Evolutionary conservation across 35 echinoderm and acorn worm genomes (phyloP), one percentile per base, ranked within the genome.

Genomic region (Strongylocentrotus purpuratus): DNA sequence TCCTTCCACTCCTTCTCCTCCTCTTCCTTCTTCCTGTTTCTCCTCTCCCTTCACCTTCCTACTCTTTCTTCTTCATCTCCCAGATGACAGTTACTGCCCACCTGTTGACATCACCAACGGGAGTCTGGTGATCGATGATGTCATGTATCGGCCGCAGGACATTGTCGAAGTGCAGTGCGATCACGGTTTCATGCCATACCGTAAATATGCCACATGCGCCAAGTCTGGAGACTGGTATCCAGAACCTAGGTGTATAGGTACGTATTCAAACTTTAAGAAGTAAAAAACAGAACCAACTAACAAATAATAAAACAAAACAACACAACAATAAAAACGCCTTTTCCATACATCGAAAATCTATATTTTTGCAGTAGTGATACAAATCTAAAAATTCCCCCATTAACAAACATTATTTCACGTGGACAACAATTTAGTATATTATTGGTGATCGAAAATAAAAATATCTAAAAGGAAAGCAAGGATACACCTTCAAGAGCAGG

Each of bases 41-140:
- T 41, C 3, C 35, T 41, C 35, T 3, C 3, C 35, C 35, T 41
- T 41, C 35, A 41, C 35, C 35, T 41, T 41, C 35, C 35, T 41
- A 0, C 35, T 41, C 35, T 41, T 71, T 28, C 20, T 7, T 0
- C 9, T 58, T 71, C n/a, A 28, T 93, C 14, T 58, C 25, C 48
- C 46, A 93, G 91, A 93, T 93, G 91, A 93, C 31, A 93, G 91
- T 46, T 93, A 93, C 91, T 93, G 91, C 48, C 91, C 91, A 22
- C 46, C 45, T 93, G 91, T n/a, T 9, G 91, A 93, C 2, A 46
- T 93, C 48, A 93, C 45, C 31, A 93, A 93, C 32, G 91, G 91
- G 4, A 48, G 33, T 46, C 11, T 93, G 91, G 46, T 93, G 91
- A 25, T 93, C 46, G 91, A 93, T 22, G 91, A 93, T 32, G 91